Percentiles rank a stretch among this genome's conserved stretches.
Evolutionary conservation across 2,888 invertebrate genomes (phyloP).

Genomic region (Cancer borealis): DNA sequence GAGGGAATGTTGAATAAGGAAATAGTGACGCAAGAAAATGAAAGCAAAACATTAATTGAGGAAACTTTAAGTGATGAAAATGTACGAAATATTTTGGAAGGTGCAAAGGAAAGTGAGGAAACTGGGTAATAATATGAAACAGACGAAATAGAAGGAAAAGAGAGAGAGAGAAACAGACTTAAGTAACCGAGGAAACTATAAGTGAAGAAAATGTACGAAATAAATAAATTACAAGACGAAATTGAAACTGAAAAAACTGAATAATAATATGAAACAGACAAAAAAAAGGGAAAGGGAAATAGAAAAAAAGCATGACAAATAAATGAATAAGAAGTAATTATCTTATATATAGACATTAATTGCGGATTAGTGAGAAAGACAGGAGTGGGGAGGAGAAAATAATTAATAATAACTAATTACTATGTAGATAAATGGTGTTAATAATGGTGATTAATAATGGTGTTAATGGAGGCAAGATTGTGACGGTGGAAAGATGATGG

Average conservation of each 20-base stretch:
- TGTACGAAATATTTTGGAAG: too few relatives aligned
- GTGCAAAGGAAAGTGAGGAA: neutral
- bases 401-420: neutral
- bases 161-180: neutral
- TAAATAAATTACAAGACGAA: neutral
- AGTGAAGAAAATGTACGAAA: neutral
- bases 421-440: conserved; percentile 5
- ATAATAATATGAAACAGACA: neutral
- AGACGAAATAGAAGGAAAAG: neutral
- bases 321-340: neutral
- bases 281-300: neutral
- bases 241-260: neutral
- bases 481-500: neutral
- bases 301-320: neutral
- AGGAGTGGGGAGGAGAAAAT: neutral
- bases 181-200: neutral
- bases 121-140: neutral
- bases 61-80: neutral
- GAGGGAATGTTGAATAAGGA: neutral
- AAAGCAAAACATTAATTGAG: neutral
- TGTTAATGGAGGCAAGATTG: neutral
- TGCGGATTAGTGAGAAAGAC: neutral
- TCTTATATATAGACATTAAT: neutral
- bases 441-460: neutral
- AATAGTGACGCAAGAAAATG: neutral